Evolutionary conservation across 2,888 invertebrate genomes (phyloP), one percentile per base, ranked within the genome.

Genomic region (Dynastes grantii): DNA sequence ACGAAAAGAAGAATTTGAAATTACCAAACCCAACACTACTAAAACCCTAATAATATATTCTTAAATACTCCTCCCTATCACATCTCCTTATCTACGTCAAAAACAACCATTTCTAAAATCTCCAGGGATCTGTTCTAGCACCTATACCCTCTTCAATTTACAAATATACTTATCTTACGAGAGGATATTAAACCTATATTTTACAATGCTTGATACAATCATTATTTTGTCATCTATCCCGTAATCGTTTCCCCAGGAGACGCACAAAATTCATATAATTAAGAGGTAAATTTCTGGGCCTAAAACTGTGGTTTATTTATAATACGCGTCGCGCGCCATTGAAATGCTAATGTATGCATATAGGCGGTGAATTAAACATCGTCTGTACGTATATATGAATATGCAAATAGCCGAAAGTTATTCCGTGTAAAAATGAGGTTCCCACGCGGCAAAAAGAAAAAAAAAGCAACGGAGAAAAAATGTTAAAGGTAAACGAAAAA

Each of bases 281-380:
- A 58, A 58, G 27, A 9, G 55, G 55, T 58, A 58, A 58, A 58
- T 58, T 58, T 58, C 22, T 8, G 55, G 22, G 55, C 45, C 55
- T 22, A 16, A 58, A 58, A 58, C 22, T 27, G 55, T 9, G 22
- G 55, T 58, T 58, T 58, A 58, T 22, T 27, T 58, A 58, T 58
- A 58, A 22, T 58, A 58, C 55, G 22, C 22, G 55, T 9, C 22
- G 16, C n/a, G 22, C 55, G 55, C 55, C 22, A 58, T 58, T 58
- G 55, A 58, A 22, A 58, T 58, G 55, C 55, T 58, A 58, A 58
- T 58, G 22, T 58, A 58, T 58, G 55, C 55, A 58, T 58, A 58
- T 58, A 58, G 16, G 55, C 55, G 16, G 55, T 22, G 22, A 58
- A 58, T 58, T 58, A 58, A 58, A 58, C 55, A 6, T 22, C 55